These are phyloP conservation scores for Nothoprocta pentlandii DNA, from an alignment of 2,113 vertebrate species.

Conservation along the genomic window DNA sequence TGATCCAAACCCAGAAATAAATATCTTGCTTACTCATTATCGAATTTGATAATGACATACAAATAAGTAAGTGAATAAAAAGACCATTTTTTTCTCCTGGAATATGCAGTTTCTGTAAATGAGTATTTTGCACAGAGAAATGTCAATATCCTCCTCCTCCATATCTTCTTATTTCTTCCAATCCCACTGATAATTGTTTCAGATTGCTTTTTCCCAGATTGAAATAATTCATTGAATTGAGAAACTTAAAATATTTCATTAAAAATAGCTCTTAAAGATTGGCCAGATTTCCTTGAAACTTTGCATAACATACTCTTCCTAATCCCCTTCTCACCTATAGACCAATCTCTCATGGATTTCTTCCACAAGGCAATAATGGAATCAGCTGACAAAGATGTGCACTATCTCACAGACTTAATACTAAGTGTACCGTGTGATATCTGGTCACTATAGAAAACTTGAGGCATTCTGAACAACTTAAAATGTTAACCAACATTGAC, in stretches of 20 bases:
- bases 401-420: background rate
- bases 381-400: background rate
- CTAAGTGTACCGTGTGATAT: background rate
- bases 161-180: background rate
- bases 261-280: background rate
- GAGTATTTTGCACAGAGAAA: background rate
- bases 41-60: background rate
- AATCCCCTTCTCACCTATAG: background rate
- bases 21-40: background rate
- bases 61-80: too few species aligned
- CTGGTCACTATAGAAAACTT: background rate
- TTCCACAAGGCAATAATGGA: background rate
- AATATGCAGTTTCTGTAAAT: background rate
- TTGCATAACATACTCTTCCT: background rate
- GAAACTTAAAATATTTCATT: background rate
- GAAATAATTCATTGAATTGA: background rate
- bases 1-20: background rate
- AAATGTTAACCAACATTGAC: fast-evolving
- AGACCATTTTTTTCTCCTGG: background rate
- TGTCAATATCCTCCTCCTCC: background rate
- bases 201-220: background rate
- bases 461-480: background rate
- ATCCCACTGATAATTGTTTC: background rate
- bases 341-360: background rate
- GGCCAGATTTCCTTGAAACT: background rate